Conservation (phyloP, 2,797 vertebrate species). For the Crenuchus spilurus region DNA sequence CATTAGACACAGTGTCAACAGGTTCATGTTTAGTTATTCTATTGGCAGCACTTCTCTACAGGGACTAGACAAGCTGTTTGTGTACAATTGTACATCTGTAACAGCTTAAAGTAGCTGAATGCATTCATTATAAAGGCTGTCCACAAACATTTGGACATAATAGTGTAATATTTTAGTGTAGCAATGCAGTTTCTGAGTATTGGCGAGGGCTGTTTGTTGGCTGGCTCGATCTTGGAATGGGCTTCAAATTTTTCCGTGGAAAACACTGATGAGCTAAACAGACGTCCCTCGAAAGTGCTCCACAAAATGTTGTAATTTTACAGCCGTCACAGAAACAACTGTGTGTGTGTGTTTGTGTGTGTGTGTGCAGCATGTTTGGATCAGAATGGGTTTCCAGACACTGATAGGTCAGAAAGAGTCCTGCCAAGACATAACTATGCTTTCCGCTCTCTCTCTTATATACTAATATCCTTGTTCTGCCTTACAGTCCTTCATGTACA, state of each 20-base stretch:
- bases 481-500: too few species aligned
- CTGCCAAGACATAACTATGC: slow-evolving; percentile 30
- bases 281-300: slow-evolving; percentile 62
- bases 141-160: too few species aligned
- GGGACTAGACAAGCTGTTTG: too few species aligned
- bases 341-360: background rate
- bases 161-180: too few species aligned
- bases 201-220: slow-evolving; percentile 10
- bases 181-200: background rate
- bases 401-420: slow-evolving; percentile 8
- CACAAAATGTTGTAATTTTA: slow-evolving; percentile 67
- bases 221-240: slow-evolving; percentile 69
- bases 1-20: too few species aligned
- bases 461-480: too few species aligned
- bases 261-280: slow-evolving; percentile 76
- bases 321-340: slow-evolving; percentile 40
- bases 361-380: background rate
- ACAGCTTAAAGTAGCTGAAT: too few species aligned
- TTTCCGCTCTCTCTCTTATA: background rate
- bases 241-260: slow-evolving; percentile 69
- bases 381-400: slow-evolving; percentile 35
- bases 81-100: too few species aligned
- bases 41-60: too few species aligned
- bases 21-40: too few species aligned
- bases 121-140: too few species aligned